Evolutionary conservation across 2,113 vertebrate species (phyloP), one percentile per base, ranked within the genome.

Genomic region (Excalfactoria chinensis): DNA sequence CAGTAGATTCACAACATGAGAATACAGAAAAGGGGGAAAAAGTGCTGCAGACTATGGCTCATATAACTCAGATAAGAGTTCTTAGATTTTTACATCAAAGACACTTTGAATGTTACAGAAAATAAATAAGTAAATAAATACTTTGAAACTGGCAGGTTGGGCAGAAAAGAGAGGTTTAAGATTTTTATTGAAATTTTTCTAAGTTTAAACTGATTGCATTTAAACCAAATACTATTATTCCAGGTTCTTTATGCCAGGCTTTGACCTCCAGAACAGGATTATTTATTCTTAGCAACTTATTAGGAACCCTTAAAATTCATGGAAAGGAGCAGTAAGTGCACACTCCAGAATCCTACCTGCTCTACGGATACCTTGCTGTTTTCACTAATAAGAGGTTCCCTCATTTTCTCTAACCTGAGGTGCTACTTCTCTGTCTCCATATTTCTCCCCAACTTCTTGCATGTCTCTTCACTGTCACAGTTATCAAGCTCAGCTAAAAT

Each of bases 401-500:
- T 76, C 93, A 84, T 70, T 76, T 37, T 88, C 71, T 94, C 56
- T 79, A 89, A 89, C 74, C 71, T 90, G 78, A 92, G 63, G 40
- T 86, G 66, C 82, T 92, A 81, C 26, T 84, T 35, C 75, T 96
- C 86, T 74, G 95, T 92, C 76, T 71, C 77, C 92, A 51, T 93
- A 81, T 96, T 90, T 73, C 75, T 64, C 76, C 34, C 51, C 55
- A 81, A 56, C 63, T 86, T 93, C 94, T 97, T 81, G 86, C 35
- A 46, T 40, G 43, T 40, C 63, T 96, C 95, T 96, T 83, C 95
- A 72, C 40, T 84, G 43, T 62, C 82, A 58, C 64, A 95, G 71
- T 95, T 90, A 92, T 95, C 91, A 93, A 89, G 64, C 86, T 93
- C 90, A 96, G 80, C 70, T 44, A 51, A 66, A 92, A 82, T 60